Percentiles rank a stretch among this genome's conserved stretches.
phyloP scores from a whole-genome alignment of 2,888 invertebrate species.

The Doris montereyensis region DNA sequence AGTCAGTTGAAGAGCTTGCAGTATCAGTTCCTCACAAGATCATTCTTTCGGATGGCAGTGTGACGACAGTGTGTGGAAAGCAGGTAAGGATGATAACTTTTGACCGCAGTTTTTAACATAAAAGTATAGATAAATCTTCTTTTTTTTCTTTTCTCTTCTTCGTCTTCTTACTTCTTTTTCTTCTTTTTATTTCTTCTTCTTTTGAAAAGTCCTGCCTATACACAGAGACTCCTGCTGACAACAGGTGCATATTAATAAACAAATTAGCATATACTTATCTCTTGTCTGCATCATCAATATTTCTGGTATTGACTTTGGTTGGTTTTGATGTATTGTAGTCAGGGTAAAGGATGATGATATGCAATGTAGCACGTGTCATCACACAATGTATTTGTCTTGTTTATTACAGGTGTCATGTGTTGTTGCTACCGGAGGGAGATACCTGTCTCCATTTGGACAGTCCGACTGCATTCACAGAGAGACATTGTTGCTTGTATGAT shows the following conservation, averaged over 20 bases:
- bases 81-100: constrained; percentile 23
- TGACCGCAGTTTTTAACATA: background rate
- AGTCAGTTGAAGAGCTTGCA: background rate
- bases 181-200: too few relatives aligned
- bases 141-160: background rate
- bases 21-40: constrained; percentile 21
- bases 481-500: constrained; percentile 31
- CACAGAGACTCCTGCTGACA: too few relatives aligned
- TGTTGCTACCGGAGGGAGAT: constrained; percentile 9
- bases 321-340: too few relatives aligned
- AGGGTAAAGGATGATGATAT: too few relatives aligned
- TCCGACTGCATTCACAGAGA: constrained; percentile 20
- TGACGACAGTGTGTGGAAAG: constrained; percentile 11
- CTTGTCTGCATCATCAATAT: too few relatives aligned
- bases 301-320: too few relatives aligned
- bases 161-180: background rate
- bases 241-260: too few relatives aligned
- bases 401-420: constrained; percentile 28
- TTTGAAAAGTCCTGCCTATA: too few relatives aligned
- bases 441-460: constrained; percentile 33
- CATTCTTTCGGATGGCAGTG: constrained; percentile 19
- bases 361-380: too few relatives aligned
- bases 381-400: too few relatives aligned
- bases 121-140: background rate
- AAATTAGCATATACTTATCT: too few relatives aligned